These are phyloP conservation scores for Xiphophorus maculatus DNA, from an alignment of 2,113 vertebrate species.

Conservation along the genomic window DNA sequence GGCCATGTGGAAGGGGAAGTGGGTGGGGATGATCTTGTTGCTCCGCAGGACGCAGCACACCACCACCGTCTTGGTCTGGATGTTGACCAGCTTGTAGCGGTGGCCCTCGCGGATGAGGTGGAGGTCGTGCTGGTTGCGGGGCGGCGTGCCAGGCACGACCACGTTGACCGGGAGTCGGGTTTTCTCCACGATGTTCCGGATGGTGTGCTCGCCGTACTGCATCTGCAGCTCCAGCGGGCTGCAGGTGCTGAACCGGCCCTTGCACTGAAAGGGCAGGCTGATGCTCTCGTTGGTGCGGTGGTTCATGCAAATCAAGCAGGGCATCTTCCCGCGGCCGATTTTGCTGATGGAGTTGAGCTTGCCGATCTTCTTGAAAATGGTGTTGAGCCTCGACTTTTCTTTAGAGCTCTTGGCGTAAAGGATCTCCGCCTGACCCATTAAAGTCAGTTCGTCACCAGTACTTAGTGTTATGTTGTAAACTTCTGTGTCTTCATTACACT, in stretches of 20 bases:
- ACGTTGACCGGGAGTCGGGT: slow-evolving; percentile 95
- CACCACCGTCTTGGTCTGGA: slow-evolving; percentile 96
- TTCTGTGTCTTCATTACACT: slow-evolving; percentile 97
- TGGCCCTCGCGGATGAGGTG: slow-evolving; percentile 97
- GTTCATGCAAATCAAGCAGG: slow-evolving; percentile 99
- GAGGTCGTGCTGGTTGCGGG: slow-evolving; percentile 94
- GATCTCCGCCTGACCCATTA: slow-evolving; percentile 99
- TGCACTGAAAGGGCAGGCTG: slow-evolving; percentile 98
- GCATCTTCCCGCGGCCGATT: slow-evolving; percentile 96
- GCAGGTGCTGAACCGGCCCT: slow-evolving; percentile 95
- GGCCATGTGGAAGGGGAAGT: slow-evolving; percentile 90
- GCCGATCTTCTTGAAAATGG: slow-evolving; percentile 96
- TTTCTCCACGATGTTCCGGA: slow-evolving; percentile 97
- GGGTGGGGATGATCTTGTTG: slow-evolving; percentile 91
- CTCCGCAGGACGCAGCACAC: slow-evolving; percentile 91
- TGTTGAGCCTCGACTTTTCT: slow-evolving; percentile 96
- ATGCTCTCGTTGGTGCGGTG: slow-evolving; percentile 99
- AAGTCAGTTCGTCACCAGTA: slow-evolving; percentile 94
- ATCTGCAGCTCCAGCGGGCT: slow-evolving; percentile 96
- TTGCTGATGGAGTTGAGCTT: slow-evolving; percentile 96
- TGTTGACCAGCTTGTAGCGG: slow-evolving; percentile 97
- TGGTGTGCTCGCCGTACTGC: slow-evolving; percentile 97
- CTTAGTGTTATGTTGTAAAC: slow-evolving; percentile 97
- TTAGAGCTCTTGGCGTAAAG: slow-evolving; percentile 96
- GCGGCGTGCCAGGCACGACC: slow-evolving; percentile 89